These are phyloP conservation scores for Morpho achilles DNA, from an alignment of 2,888 invertebrate species.

Conservation along the genomic window DNA sequence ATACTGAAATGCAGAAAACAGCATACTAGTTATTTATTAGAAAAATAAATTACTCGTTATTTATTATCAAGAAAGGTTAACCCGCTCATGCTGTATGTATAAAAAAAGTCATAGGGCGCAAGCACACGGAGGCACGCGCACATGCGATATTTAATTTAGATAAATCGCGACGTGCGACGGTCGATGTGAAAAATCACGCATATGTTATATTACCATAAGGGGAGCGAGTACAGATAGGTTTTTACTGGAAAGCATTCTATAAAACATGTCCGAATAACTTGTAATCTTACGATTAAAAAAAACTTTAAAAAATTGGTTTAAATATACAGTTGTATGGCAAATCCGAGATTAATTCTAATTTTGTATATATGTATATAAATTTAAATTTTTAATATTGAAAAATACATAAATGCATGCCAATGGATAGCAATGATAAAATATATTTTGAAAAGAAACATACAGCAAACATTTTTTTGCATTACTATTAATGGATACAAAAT, in stretches of 20 bases:
- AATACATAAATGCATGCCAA: too few species aligned
- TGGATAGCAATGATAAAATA: too few species aligned
- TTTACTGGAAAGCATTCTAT: slow-evolving; percentile 36
- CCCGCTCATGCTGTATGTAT: slow-evolving; percentile 40
- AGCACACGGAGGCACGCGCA: slow-evolving; percentile 57
- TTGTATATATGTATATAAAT: too few species aligned
- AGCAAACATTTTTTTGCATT: too few species aligned
- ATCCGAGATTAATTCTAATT: too few species aligned
- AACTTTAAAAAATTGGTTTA: too few species aligned
- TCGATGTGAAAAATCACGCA: slow-evolving; percentile 73
- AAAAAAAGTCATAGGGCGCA: slow-evolving; percentile 47
- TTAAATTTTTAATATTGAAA: too few species aligned
- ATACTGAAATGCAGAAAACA: slow-evolving; percentile 3
- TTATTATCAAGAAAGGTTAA: slow-evolving; percentile 21
- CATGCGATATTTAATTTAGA: slow-evolving; percentile 78
- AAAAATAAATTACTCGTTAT: slow-evolving; percentile 11
- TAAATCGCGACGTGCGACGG: slow-evolving; percentile 74
- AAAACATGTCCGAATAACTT: too few species aligned
- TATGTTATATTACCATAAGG: slow-evolving; percentile 55
- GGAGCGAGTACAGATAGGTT: slow-evolving; percentile 34
- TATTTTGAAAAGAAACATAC: too few species aligned
- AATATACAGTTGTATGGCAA: too few species aligned
- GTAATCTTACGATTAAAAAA: too few species aligned
- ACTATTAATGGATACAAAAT: too few species aligned
- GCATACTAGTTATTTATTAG: slow-evolving; percentile 1